Conservation (phyloP, 2,888 invertebrate species). For the Heliconius ethilla region DNA sequence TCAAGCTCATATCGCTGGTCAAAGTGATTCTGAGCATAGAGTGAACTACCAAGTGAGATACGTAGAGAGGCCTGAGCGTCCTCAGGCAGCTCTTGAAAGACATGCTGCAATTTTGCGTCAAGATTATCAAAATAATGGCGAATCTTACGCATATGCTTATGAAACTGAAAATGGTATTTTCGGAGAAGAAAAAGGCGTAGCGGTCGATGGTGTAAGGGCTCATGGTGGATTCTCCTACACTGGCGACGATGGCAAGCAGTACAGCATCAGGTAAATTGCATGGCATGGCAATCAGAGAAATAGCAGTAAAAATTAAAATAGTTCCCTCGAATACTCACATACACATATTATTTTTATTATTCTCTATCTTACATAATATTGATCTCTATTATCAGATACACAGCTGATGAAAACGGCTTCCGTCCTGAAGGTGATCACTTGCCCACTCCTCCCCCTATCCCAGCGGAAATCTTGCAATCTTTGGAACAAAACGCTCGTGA, state of each 20-base stretch:
- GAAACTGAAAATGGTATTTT: conserved; percentile 75
- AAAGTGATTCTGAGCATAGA: conserved; percentile 35
- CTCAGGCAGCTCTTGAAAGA: conserved; percentile 69
- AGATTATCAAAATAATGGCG: conserved; percentile 68
- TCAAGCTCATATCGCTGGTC: conserved; percentile 24
- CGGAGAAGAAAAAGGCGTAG: conserved; percentile 72
- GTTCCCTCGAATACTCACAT: too few species aligned
- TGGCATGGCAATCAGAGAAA: too few species aligned
- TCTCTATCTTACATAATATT: neutral
- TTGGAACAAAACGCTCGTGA: conserved; percentile 74
- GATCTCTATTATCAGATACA: conserved; percentile 59
- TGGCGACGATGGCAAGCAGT: conserved; percentile 74
- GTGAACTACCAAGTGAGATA: conserved; percentile 45
- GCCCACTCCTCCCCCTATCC: conserved; percentile 73
- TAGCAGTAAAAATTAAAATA: too few species aligned
- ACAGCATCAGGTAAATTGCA: conserved; percentile 68
- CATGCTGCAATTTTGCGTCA: conserved; percentile 72
- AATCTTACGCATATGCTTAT: conserved; percentile 67
- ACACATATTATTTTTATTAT: neutral
- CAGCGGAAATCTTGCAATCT: conserved; percentile 70
- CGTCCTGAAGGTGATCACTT: conserved; percentile 72
- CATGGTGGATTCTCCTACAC: conserved; percentile 73
- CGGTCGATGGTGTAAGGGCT: conserved; percentile 71
- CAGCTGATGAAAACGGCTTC: conserved; percentile 75
- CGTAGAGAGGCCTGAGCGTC: conserved; percentile 59